Evolutionary conservation across 2,888 invertebrate genomes (phyloP), one percentile per base, ranked within the genome.

Genomic region (Heteromurus nitidus): DNA sequence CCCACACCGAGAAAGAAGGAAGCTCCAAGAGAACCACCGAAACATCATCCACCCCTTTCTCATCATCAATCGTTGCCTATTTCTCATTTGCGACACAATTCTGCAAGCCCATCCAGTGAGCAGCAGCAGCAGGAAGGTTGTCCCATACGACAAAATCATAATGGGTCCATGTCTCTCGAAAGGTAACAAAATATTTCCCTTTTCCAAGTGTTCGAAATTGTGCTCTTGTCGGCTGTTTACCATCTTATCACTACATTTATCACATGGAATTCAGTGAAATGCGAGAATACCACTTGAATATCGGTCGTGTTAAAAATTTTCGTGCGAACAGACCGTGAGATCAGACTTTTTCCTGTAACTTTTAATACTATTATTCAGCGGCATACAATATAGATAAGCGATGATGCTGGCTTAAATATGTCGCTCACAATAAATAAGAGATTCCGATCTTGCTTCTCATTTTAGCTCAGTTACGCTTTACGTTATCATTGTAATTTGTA

Each of bases 71-170:
- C 86, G 16, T 74, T 83, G 31, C 82, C 91, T 53, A 92, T 92
- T 82, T 92, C 91, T 87, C 93, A 93, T 90, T 93, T 93, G 53
- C 90, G 93, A 84, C 93, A 93, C 88, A 93, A 93, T 89, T 93
- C 93, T 83, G 93, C 93, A 88, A 93, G 93, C 86, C 93, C 93
- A 77, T 93, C 93, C 0, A 93, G 93, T 31, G 68, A 76, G 53
- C 20, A 16, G 26, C 77, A 16, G 26, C 77, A 79, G 47, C 47
- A 11, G 50, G 47, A 16, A 42, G 0, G 93, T 93, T 7, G 91
- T 92, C 68, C 90, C 91, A 47, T 47, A 3, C 47, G n/a, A 65
- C 92, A 92, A 87, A 93, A 93, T 87, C 91, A 92, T 86, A 91
- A 91, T 5, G 91, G 91, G 1, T 64, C 64, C 26, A 64, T 47